These are phyloP conservation scores for Seladonia tumulorum DNA, from an alignment of 2,888 invertebrate genomes.

Conservation along the genomic window DNA sequence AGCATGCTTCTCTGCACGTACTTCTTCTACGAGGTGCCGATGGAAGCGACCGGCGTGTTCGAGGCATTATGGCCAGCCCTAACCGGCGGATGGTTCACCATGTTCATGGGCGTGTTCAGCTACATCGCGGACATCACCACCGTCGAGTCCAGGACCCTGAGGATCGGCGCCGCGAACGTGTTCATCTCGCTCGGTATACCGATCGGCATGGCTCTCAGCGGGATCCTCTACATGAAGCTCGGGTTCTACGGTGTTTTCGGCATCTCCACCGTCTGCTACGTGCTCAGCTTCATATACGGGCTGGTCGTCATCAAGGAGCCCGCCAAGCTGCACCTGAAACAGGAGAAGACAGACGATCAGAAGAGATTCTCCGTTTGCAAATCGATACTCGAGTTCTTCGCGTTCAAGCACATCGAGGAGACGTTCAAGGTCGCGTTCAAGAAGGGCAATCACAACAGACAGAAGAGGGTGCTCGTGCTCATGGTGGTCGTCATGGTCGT, in stretches of 20 bases:
- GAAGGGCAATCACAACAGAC: slow-evolving; percentile 90
- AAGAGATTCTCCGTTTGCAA: slow-evolving; percentile 84
- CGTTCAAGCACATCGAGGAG: slow-evolving; percentile 90
- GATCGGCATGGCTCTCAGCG: slow-evolving; percentile 95
- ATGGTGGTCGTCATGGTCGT: slow-evolving; percentile 94
- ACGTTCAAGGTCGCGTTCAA: slow-evolving; percentile 93
- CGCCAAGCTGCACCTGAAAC: slow-evolving; percentile 70
- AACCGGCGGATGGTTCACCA: slow-evolving; percentile 94
- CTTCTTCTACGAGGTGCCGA: slow-evolving; percentile 91
- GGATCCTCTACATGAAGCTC: slow-evolving; percentile 90
- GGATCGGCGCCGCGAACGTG: slow-evolving; percentile 95
- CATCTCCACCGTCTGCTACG: slow-evolving; percentile 90
- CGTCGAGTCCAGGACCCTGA: slow-evolving; percentile 91
- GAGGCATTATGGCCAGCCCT: slow-evolving; percentile 93
- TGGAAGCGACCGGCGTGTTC: slow-evolving; percentile 92
- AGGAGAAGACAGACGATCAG: slow-evolving; percentile 63
- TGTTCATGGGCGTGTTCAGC: slow-evolving; percentile 96
- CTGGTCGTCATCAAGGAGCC: slow-evolving; percentile 90
- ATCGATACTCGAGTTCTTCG: slow-evolving; percentile 90
- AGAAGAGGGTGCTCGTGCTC: slow-evolving; percentile 90
- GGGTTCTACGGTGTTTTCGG: slow-evolving; percentile 94
- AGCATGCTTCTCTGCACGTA: slow-evolving; percentile 92
- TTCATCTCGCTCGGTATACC: slow-evolving; percentile 95
- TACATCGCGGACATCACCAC: slow-evolving; percentile 95
- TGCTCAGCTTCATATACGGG: slow-evolving; percentile 91